Conservation (phyloP, 1,140 invertebrate species). For the Drosophila lacertosa region DNA sequence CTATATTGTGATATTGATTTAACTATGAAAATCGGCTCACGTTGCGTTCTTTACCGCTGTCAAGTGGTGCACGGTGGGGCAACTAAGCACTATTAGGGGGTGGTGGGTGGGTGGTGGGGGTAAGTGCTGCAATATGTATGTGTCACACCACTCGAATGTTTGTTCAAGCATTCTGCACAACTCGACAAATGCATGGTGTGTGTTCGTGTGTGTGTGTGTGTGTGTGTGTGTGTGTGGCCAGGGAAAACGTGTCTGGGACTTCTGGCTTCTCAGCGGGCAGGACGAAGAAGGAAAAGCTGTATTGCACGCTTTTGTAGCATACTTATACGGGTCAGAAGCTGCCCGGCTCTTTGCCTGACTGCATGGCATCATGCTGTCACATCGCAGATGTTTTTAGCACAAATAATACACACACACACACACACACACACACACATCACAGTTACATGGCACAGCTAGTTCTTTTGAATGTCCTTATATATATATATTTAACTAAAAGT, state of each 20-base stretch:
- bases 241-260: constrained; percentile 47
- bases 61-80: constrained; percentile 21
- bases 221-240: neutral
- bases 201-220: constrained; percentile 8
- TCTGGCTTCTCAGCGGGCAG: constrained; percentile 1
- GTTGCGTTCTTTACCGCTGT: constrained; percentile 18
- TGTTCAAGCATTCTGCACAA: constrained; percentile 55
- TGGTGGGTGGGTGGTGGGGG: constrained; percentile 12
- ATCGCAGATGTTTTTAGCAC: constrained; percentile 73
- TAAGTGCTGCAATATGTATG: constrained; percentile 68
- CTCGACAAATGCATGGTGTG: constrained; percentile 35
- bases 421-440: constrained; percentile 17
- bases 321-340: constrained; percentile 71
- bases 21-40: constrained; percentile 32
- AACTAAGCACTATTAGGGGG: constrained; percentile 2
- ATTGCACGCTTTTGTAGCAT: constrained; percentile 52
- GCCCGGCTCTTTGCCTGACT: constrained; percentile 31
- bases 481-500: constrained; percentile 43
- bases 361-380: constrained; percentile 72
- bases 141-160: constrained; percentile 76
- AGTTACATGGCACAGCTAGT: constrained; percentile 45
- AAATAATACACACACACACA: constrained; percentile 44
- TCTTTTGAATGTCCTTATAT: constrained; percentile 3
- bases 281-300: constrained; percentile 9
- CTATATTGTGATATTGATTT: constrained; percentile 25